Evolutionary conservation across 2,113 vertebrate genomes (phyloP), one percentile per base, ranked within the genome.

Genomic region (Oreochromis tanganicae): DNA sequence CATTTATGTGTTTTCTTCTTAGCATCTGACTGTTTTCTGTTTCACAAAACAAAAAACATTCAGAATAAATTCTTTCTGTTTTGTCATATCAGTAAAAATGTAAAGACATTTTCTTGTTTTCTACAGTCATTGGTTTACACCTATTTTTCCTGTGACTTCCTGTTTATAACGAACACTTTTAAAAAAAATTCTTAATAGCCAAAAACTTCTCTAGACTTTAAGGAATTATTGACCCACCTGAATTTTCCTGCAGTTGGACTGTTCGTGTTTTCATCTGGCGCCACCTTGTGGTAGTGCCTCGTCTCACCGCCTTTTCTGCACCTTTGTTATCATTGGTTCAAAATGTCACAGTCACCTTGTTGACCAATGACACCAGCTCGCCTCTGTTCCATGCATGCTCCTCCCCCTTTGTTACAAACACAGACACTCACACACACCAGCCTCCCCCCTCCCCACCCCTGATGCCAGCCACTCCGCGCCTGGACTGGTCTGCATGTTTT

Each of bases 301-400:
- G 1, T 19, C n/a, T 52, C 6, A 83, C 27, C 7, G 9, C 6
- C 27, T 85, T 21, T 41, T 48, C 50, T 55, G 32, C 32, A 1
- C 24, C 56, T 80, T 7, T 16, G 71, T 85, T 90, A 4, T 89
- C 80, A 94, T 95, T 95, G 94, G 92, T 75, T 92, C 5, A 90
- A 56, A 88, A 84, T 55, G 83, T 85, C 80, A 43, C 21, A 63
- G 85, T 88, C 61, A 19, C 55, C 50, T 5, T 19, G 5, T 73
- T 27, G 59, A 85, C 94, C 93, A 95, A 94, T 95, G 75, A 82
- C 80, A 32, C 34, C 46, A 2, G 38, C 11, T 19, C 17, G 5
- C 29, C 8, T 16, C 16, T 27, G 81, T 85, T 61, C 13, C 63
- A 85, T 68, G 17, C 59, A 88, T 0, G 92, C 91, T 59, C 94